A percentile compares a stretch with the other conserved stretches of the same genome.
phyloP scores from a whole-genome alignment of 37 sponge, comb jelly and placozoan species.

The Haliclona indistincta region DNA sequence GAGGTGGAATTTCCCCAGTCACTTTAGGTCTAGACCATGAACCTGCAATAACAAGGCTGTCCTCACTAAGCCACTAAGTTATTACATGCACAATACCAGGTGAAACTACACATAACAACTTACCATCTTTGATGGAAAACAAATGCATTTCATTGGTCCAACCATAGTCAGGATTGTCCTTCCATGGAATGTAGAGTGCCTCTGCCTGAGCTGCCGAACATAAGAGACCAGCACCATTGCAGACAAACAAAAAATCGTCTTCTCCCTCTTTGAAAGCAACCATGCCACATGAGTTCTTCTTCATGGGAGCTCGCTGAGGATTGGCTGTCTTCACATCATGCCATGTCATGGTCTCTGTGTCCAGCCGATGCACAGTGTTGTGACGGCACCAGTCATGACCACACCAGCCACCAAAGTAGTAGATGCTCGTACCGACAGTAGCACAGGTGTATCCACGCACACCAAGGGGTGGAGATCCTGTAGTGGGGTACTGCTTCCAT shows the following conservation, averaged over 20 bases:
- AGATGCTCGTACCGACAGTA: conserved; percentile 3
- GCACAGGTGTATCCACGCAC: conserved; percentile 2
- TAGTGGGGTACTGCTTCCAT: background rate
- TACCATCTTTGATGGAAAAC: background rate
- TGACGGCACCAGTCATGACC: conserved; percentile 9
- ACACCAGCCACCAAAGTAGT: conserved; percentile 43
- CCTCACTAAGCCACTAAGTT: too few species aligned
- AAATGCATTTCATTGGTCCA: conserved; percentile 9
- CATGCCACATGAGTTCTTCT: conserved; percentile 63
- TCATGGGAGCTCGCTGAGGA: conserved; percentile 18
- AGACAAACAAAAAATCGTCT: conserved; percentile 2
- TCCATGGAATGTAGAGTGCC: conserved; percentile 9
- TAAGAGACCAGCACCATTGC: background rate
- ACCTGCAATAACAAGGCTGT: too few species aligned
- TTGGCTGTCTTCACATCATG: background rate
- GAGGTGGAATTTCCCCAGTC: background rate
- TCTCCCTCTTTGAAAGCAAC: conserved; percentile 21
- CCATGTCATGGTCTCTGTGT: conserved; percentile 30
- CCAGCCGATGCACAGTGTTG: background rate
- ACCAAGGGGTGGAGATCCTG: background rate
- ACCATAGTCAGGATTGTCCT: conserved; percentile 11
- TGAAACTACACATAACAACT: too few species aligned
- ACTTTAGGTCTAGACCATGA: conserved; percentile 4
- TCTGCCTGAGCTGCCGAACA: background rate
- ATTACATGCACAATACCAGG: too few species aligned